These are phyloP conservation scores for Acleris cristana DNA, from an alignment of 2,888 invertebrate genomes.

Conservation along the genomic window DNA sequence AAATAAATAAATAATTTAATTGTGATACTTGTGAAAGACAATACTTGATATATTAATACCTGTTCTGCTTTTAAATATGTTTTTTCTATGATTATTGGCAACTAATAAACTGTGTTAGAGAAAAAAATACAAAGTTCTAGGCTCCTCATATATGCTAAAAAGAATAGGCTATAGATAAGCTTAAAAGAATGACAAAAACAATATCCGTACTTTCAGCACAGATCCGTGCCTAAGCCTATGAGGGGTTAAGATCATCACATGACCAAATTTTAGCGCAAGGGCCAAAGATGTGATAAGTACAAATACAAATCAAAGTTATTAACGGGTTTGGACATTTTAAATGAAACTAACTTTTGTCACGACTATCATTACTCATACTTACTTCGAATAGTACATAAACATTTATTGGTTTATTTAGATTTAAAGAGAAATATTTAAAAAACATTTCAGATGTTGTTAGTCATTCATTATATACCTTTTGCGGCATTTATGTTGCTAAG, in stretches of 20 bases:
- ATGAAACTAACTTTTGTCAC: background rate
- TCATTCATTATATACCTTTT: conserved; percentile 88
- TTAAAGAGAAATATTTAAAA: conserved; percentile 20
- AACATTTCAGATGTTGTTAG: conserved; percentile 53
- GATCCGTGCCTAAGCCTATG: too few species aligned
- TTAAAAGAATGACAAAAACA: too few species aligned
- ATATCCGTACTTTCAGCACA: too few species aligned
- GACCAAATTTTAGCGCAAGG: background rate
- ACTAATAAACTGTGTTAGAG: too few species aligned
- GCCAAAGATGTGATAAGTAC: background rate
- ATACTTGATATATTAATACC: too few species aligned
- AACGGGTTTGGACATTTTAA: background rate
- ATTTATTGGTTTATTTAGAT: conserved; percentile 17
- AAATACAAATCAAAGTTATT: background rate
- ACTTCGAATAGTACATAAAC: background rate
- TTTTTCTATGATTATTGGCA: too few species aligned
- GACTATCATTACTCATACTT: background rate
- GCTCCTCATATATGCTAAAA: too few species aligned
- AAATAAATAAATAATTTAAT: background rate
- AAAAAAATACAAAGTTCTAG: too few species aligned
- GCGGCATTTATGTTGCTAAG: conserved; percentile 98
- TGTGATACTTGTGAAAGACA: too few species aligned
- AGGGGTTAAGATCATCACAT: conserved; percentile 12
- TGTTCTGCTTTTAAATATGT: too few species aligned
- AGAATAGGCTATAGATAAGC: too few species aligned